Percentiles rank a stretch among this genome's conserved stretches.
Evolutionary conservation across 2,888 invertebrate species (phyloP).

Genomic region (Pegoplata infirma): DNA sequence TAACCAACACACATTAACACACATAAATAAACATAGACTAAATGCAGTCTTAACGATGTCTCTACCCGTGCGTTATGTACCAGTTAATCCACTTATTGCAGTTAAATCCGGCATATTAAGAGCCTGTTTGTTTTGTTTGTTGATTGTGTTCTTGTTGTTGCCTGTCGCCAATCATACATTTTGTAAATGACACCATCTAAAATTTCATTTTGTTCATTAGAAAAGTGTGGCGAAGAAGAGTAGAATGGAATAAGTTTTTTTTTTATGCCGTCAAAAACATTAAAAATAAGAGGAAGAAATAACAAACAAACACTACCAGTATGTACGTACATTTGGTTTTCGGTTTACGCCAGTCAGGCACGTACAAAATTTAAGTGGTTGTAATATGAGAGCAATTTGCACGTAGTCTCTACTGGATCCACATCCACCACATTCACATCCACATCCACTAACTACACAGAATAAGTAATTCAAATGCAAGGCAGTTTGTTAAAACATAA

Average conservation of each 20-base stretch:
- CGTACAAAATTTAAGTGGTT: constrained; percentile 60
- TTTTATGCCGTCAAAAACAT: not conserved
- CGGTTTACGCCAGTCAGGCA: constrained; percentile 37
- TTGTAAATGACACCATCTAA: constrained; percentile 48
- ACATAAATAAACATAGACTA: no score
- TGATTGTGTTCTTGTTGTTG: constrained; percentile 25
- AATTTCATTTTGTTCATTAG: constrained; percentile 34
- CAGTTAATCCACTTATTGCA: constrained; percentile 53
- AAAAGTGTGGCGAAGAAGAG: not conserved
- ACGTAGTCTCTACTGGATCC: constrained; percentile 55
- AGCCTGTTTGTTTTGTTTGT: constrained; percentile 37
- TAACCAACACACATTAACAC: no score
- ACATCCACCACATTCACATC: constrained; percentile 21
- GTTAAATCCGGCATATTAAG: constrained; percentile 46
- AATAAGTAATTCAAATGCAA: constrained; percentile 59
- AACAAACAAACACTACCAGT: not conserved
- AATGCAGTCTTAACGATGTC: constrained; percentile 34
- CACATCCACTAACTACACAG: constrained; percentile 44
- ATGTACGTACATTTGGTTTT: not conserved
- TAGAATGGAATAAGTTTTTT: not conserved
- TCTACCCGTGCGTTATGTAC: constrained; percentile 24
- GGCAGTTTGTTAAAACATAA: constrained; percentile 59
- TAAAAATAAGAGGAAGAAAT: not conserved
- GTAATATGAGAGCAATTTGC: constrained; percentile 60
- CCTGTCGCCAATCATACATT: constrained; percentile 34